Evolutionary conservation across 2,113 vertebrate genomes (phyloP).

Genomic region (Poicephalus gulielmi): DNA sequence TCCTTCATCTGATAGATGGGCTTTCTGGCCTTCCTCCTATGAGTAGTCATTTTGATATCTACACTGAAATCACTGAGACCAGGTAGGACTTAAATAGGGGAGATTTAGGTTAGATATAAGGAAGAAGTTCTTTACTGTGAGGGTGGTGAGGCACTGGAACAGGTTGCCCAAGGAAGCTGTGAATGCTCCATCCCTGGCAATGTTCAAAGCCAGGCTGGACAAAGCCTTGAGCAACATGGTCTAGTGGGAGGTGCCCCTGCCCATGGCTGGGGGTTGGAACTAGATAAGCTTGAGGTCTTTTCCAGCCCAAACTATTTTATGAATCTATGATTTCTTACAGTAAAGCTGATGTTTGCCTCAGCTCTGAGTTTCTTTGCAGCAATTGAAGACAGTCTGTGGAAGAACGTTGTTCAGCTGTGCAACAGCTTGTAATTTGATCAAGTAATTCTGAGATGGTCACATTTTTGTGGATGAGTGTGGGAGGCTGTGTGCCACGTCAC

Average conservation of each 20-base stretch:
- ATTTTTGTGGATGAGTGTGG: slow-evolving; percentile 32
- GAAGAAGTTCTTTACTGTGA: neutral
- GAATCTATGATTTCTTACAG: neutral
- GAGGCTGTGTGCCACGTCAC: neutral
- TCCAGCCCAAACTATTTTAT: neutral
- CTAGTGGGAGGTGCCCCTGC: neutral
- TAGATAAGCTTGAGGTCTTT: neutral
- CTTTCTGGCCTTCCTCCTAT: neutral
- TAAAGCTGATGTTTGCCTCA: neutral
- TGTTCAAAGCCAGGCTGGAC: neutral
- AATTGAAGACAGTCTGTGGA: neutral
- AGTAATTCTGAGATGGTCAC: neutral
- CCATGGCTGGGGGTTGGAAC: neutral
- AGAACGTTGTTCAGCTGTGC: neutral
- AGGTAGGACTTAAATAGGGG: neutral
- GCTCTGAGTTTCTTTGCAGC: neutral
- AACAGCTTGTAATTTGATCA: neutral
- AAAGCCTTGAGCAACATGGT: neutral
- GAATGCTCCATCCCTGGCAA: neutral
- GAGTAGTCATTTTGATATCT: neutral
- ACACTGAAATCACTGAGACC: neutral
- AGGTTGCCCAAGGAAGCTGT: neutral
- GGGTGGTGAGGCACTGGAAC: neutral
- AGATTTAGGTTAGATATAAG: neutral
- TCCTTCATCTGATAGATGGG: neutral